Evolutionary conservation across 2,797 vertebrate species (phyloP), one percentile per base, ranked within the genome.

Genomic region (Chanos chanos): DNA sequence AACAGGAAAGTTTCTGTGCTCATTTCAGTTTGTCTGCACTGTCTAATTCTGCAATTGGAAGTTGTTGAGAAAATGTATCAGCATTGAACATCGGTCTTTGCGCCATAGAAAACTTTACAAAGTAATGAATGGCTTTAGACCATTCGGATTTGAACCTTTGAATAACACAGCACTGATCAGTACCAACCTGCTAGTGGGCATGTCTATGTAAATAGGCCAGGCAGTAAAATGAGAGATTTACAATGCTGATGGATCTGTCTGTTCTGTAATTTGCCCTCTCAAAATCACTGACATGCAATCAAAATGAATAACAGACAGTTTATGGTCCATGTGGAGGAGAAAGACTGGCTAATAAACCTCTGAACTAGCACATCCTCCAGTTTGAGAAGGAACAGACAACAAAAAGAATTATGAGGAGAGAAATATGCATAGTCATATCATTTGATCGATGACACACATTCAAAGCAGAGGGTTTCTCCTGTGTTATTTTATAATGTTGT

Each of bases 271-370:
- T 61, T 19, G 12, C 48, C 36, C 45, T 30, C 64, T 31, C n/a
- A 4, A 25, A 13, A 21, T 49, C 24, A 61, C 48, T 13, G 25
- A 45, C 40, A 28, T 47, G 43, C 36, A 66, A 30, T 75, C 60
- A 69, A 64, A 66, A 9, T 69, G 58, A 69, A 39, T 37, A 36
- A 64, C 64, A 18, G 62, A 39, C 44, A 19, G 36, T 39, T 63
- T 50, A n/a, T 18, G n/a, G 18, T 12, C 36, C 48, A 18, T 36
- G 58, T 25, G 51, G 22, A 21, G 24, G 52, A 71, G 8, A 25
- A 0, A 6, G 30, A 34, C n/a, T 33, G 25, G 13, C 24, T 54
- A 58, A 55, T 66, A 51, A 47, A 56, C 27, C 40, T 28, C 2
- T 41, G 25, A 44, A 33, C 18, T 25, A 65, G 39, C 31, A 48